These are phyloP conservation scores for Protomyctophum bolini DNA, from an alignment of 2,113 vertebrate genomes.

Conservation along the genomic window DNA sequence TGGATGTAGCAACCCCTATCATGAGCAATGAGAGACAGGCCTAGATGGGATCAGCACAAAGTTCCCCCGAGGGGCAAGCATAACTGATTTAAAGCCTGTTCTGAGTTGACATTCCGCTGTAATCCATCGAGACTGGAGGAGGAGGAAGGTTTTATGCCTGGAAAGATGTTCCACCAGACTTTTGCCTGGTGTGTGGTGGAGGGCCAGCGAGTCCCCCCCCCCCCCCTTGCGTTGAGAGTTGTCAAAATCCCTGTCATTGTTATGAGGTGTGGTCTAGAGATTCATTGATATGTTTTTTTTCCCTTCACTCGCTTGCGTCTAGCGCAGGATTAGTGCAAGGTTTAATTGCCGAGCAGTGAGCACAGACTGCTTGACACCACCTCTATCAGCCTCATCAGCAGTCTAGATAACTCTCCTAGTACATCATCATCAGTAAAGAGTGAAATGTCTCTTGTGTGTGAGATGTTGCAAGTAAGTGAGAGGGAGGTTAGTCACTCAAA, in stretches of 20 bases:
- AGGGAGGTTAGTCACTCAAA: slow-evolving; percentile 61
- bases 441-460: slow-evolving; percentile 77
- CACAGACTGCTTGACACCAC: slow-evolving; percentile 47
- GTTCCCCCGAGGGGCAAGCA: slow-evolving; percentile 71
- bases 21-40: slow-evolving; percentile 74
- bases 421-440: slow-evolving; percentile 59
- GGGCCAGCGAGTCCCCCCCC: slow-evolving; percentile 11
- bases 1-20: slow-evolving; percentile 71
- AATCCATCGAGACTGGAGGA: slow-evolving; percentile 77
- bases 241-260: slow-evolving; percentile 54
- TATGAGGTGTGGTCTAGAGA: slow-evolving; percentile 25
- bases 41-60: slow-evolving; percentile 70
- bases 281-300: slow-evolving; percentile 41
- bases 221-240: slow-evolving; percentile 2
- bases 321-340: slow-evolving; percentile 46
- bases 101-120: slow-evolving; percentile 76
- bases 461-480: slow-evolving; percentile 65
- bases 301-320: slow-evolving; percentile 46
- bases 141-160: slow-evolving; percentile 69
- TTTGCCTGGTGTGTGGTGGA: slow-evolving; percentile 41
- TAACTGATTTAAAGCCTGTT: slow-evolving; percentile 79
- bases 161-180: slow-evolving; percentile 74
- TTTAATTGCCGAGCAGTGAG: slow-evolving; percentile 51
- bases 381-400: slow-evolving; percentile 66
- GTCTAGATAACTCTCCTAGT: slow-evolving; percentile 61